Conservation (phyloP, 2,113 vertebrate genomes). For the Chelonoidis abingdonii region DNA sequence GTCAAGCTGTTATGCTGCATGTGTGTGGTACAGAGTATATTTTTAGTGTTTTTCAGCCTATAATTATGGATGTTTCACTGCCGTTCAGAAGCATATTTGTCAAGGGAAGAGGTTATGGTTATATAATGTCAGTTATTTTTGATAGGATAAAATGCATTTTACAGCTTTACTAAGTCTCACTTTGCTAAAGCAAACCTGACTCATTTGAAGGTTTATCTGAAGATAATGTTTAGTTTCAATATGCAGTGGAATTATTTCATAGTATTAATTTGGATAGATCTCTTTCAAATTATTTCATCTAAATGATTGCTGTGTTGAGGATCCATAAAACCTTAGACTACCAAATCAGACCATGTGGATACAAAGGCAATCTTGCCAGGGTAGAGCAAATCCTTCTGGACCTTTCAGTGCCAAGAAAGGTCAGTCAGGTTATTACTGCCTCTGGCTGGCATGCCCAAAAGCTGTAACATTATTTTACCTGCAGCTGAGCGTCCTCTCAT, state of each 20-base stretch:
- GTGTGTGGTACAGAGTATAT: slow-evolving; percentile 74
- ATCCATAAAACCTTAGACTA: background rate
- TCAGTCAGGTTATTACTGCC: background rate
- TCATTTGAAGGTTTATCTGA: background rate
- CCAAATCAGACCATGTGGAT: background rate
- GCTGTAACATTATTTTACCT: background rate
- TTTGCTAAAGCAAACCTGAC: slow-evolving; percentile 28
- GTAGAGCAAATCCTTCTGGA: background rate
- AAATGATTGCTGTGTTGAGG: background rate
- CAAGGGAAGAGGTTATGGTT: slow-evolving; percentile 70
- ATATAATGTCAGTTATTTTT: slow-evolving; percentile 70
- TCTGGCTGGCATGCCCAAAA: slow-evolving; percentile 17
- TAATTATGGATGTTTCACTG: slow-evolving; percentile 73
- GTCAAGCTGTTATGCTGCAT: slow-evolving; percentile 67
- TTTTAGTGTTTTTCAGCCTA: slow-evolving; percentile 74
- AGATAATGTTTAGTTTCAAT: slow-evolving; percentile 15
- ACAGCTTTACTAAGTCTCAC: slow-evolving; percentile 36
- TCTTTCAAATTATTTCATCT: background rate
- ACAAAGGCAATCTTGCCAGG: background rate
- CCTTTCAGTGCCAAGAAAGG: slow-evolving; percentile 14
- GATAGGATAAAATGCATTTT: slow-evolving; percentile 61
- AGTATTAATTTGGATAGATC: background rate
- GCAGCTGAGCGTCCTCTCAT: background rate
- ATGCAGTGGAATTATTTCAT: background rate
- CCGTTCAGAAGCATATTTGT: slow-evolving; percentile 72